Base-by-base conservation (phyloP, 1,140 invertebrate genomes). In the Latrodectus geometricus region DNA sequence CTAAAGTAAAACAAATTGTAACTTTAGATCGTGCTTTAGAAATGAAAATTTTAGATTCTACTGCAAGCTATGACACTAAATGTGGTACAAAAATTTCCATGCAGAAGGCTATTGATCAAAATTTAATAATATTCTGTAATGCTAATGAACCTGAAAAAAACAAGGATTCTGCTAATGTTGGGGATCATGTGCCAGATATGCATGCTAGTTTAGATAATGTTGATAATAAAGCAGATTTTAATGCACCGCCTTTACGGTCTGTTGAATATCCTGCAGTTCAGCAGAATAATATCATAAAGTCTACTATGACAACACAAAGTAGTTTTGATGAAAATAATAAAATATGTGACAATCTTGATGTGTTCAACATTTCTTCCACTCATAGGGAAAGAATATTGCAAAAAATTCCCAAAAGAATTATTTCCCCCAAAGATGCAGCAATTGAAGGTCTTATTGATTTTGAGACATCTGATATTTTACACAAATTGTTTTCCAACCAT, bases 1-100 rank as follows among this genome's bases (percentile, higher is more conserved):
- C 88, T 5, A 73, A 65, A n/a, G 49, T 77, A 75, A 88, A 89
- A 61, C 87, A 92, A 88, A 91, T 91, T 76, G 89, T 97, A 88
- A 94, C 95, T 88, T 92, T 99, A 50, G 94, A 94, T 61, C 96
- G 97, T 92, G 94, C 95, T 20, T 94, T 97, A 86, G 93, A 93
- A 88, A 95, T 96, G 91, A 95, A 95, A 76, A 92, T 97, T 87
- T 93, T 98, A 70, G 95, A 97, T 90, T 92, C 93, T 12, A 93
- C 93, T 79, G 93, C 93, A 77, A 95, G 96, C 90, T 94, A 95
- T 92, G 94, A 97, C 90, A 91, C 95, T 86, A 96, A 97, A 92
- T 93, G 95, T 90, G 94, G 95, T 61, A 96, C 95, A 61, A 94
- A 93, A 90, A 95, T 95, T 90, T 93, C 94, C 87, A 92, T 98